Evolutionary conservation across 2,797 vertebrate species (phyloP).

Genomic region (Momotus momota): DNA sequence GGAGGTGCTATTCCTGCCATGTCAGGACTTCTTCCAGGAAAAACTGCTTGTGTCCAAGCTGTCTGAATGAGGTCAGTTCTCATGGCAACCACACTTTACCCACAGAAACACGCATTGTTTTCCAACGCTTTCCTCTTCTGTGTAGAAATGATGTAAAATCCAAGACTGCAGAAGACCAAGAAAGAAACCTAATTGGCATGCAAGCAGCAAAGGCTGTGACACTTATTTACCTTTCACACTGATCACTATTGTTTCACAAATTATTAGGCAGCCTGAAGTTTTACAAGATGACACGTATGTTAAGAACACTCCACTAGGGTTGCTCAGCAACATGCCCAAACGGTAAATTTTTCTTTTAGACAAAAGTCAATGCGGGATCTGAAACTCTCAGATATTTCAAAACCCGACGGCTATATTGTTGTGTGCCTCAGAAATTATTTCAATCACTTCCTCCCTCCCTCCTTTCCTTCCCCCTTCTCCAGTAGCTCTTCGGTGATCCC

Average conservation of each 20-base stretch:
- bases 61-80: conserved; percentile 22
- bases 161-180: neutral
- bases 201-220: rapidly evolving
- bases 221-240: neutral
- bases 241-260: neutral
- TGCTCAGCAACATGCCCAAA: neutral
- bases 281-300: neutral
- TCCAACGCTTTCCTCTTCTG: neutral
- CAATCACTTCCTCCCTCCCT: neutral
- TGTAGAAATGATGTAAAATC: conserved; percentile 20
- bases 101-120: conserved; percentile 4
- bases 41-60: neutral
- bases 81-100: conserved; percentile 20
- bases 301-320: neutral
- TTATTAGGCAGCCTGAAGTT: neutral
- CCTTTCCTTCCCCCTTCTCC: neutral
- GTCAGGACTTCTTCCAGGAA: neutral
- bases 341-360: neutral
- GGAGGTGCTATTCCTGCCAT: neutral
- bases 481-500: neutral
- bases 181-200: neutral
- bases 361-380: neutral
- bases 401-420: neutral
- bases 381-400: neutral
- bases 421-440: neutral